Evolutionary conservation across 2,888 invertebrate genomes (phyloP).

Genomic region (Lepidochitona cinerea): DNA sequence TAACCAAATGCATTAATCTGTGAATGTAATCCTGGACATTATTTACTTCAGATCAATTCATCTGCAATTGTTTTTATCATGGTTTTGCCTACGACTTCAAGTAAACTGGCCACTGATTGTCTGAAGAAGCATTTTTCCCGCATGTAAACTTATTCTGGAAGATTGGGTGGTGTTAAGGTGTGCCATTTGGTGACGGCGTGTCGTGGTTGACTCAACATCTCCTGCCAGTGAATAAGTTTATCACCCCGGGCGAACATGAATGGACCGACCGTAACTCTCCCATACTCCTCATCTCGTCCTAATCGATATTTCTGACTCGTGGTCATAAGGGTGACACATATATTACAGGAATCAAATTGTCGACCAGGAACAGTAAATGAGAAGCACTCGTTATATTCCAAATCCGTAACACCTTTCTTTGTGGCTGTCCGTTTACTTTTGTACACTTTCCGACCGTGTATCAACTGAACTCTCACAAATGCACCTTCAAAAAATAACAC

Average conservation of each 20-base stretch:
- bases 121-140: no score
- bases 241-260: constrained; percentile 67
- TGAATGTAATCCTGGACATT: no score
- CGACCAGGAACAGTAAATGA: constrained; percentile 59
- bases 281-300: constrained; percentile 51
- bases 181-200: constrained; percentile 50
- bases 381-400: constrained; percentile 64
- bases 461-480: constrained; percentile 60
- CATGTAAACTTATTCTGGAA: no score
- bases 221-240: constrained; percentile 67
- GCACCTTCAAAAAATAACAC: constrained; percentile 48
- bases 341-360: constrained; percentile 58
- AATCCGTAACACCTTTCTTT: constrained; percentile 45
- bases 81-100: no score
- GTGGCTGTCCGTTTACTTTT: constrained; percentile 61
- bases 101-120: no score
- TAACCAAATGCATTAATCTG: no score
- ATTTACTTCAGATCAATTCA: no score
- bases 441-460: constrained; percentile 56
- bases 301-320: constrained; percentile 26
- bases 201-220: constrained; percentile 62
- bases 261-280: constrained; percentile 59
- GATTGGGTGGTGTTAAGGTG: constrained; percentile 19
- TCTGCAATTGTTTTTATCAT: no score
- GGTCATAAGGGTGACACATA: constrained; percentile 52